Evolutionary conservation across 2,797 vertebrate genomes (phyloP).

Genomic region (Poliocrania exsul): DNA sequence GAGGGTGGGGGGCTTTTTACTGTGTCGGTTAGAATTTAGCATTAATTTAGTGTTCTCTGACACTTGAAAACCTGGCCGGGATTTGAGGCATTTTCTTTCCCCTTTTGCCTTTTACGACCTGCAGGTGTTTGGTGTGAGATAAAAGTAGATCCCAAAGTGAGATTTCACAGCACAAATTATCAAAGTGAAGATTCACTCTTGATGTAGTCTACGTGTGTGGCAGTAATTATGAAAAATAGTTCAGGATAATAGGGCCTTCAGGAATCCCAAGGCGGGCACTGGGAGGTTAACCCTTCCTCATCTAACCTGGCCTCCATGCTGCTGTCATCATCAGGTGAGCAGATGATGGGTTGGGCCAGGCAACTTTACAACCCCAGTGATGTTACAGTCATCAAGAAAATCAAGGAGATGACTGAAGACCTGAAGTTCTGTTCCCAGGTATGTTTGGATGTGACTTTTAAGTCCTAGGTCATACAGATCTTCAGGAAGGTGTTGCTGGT

Average conservation of each 20-base stretch:
- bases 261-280: slow-evolving; percentile 66
- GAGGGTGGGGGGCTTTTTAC: slow-evolving; percentile 38
- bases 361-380: neutral
- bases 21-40: slow-evolving; percentile 45
- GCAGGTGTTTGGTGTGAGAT: slow-evolving; percentile 81
- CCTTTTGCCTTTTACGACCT: slow-evolving; percentile 74
- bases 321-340: slow-evolving; percentile 42
- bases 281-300: slow-evolving; percentile 65
- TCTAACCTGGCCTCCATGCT: neutral
- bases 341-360: neutral
- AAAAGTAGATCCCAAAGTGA: slow-evolving; percentile 78
- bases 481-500: neutral
- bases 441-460: neutral
- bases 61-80: slow-evolving; percentile 61
- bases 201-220: slow-evolving; percentile 82
- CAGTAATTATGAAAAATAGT: slow-evolving; percentile 78
- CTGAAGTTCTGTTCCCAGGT: neutral
- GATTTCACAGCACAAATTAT: slow-evolving; percentile 77
- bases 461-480: neutral
- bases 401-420: accelerated
- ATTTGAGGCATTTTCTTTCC: slow-evolving; percentile 63
- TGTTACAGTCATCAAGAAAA: neutral
- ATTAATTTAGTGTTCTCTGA: slow-evolving; percentile 65
- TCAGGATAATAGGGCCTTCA: slow-evolving; percentile 75
- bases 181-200: slow-evolving; percentile 80